Evolutionary conservation across 2,888 invertebrate genomes (phyloP).

Genomic region (Rotaria macrura): DNA sequence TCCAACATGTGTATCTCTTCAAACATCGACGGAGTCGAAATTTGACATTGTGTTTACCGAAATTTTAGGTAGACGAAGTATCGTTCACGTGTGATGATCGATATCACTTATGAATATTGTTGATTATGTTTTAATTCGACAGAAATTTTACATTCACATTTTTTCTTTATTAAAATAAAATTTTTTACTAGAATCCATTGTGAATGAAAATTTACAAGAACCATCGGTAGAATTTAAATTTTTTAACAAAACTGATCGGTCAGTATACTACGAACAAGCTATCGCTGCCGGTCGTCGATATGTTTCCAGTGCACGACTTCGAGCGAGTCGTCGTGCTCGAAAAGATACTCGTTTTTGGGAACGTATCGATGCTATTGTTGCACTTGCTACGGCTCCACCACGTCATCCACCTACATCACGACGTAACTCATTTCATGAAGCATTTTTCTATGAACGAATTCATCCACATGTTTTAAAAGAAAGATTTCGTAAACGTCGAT

Average conservation of each 20-base stretch:
- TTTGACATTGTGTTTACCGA: no score
- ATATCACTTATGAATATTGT: no score
- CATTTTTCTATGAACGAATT: neutral
- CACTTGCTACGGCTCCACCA: neutral
- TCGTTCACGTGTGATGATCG: no score
- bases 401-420: neutral
- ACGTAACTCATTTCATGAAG: neutral
- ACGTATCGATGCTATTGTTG: neutral
- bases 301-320: neutral
- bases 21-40: no score
- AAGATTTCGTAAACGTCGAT: neutral
- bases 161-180: no score
- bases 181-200: neutral
- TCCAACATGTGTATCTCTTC: no score
- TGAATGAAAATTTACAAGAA: neutral
- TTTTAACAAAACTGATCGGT: neutral
- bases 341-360: neutral
- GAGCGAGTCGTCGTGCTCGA: neutral
- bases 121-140: no score
- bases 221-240: neutral
- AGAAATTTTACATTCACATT: no score
- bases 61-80: no score
- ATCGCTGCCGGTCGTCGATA: neutral
- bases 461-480: neutral
- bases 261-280: neutral